These are phyloP conservation scores for Epizoanthus ramosus DNA, from an alignment of 92 coral and sea anemone species.

Conservation along the genomic window DNA sequence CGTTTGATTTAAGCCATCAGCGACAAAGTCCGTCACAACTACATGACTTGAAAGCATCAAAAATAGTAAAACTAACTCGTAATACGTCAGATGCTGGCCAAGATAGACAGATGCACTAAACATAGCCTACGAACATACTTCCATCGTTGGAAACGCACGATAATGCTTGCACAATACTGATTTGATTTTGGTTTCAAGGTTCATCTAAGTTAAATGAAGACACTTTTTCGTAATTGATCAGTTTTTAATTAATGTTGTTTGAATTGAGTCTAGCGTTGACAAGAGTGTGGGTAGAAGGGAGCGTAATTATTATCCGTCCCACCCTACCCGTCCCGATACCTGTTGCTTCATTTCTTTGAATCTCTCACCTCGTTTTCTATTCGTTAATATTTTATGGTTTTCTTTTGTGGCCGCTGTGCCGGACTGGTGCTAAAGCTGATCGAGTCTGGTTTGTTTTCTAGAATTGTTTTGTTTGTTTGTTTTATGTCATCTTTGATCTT, in stretches of 20 bases:
- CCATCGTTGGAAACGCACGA: background rate
- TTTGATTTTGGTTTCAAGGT: background rate
- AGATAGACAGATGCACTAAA: too few relatives aligned
- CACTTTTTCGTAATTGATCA: background rate
- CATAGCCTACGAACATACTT: background rate
- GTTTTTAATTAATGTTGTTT: background rate
- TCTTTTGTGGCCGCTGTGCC: background rate
- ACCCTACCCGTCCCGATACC: constrained; percentile 10
- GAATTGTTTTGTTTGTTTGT: too few relatives aligned
- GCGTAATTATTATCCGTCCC: constrained; percentile 13
- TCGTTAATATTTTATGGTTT: constrained; percentile 12
- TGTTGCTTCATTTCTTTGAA: constrained; percentile 18
- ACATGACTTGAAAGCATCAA: too few relatives aligned
- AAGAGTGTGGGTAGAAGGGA: background rate
- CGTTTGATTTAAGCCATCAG: too few relatives aligned
- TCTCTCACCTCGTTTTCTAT: background rate
- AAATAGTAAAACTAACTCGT: too few relatives aligned
- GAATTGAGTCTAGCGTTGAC: background rate
- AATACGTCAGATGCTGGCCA: too few relatives aligned
- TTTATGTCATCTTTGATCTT: too few relatives aligned
- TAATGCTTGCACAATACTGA: background rate
- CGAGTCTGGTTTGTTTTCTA: background rate
- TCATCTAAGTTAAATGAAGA: background rate
- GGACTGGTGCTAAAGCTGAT: background rate
- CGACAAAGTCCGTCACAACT: too few relatives aligned